Evolutionary conservation across 2,888 invertebrate genomes (phyloP), one percentile per base, ranked within the genome.

Genomic region (Phoenoteleia sp.): DNA sequence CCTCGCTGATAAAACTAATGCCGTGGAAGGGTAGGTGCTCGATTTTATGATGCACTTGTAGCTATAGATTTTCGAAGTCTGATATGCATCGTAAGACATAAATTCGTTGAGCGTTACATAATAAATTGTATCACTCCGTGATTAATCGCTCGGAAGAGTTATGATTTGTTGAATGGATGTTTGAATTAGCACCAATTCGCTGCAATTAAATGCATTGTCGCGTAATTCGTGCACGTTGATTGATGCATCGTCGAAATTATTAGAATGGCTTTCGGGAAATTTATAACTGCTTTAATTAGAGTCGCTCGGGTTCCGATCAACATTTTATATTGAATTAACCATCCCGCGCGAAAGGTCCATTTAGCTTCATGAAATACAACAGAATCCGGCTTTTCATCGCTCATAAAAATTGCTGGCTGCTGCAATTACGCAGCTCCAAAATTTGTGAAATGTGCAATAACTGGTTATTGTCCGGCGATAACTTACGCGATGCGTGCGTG

Each of bases 1-100:
- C 76, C 76, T 81, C 74, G 60, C 60, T 79, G 85, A 85, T 85
- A 85, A 85, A 85, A 74, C 75, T 85, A 84, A 80, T 71, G 79
- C 62, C 47, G 66, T 64, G 64, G 81, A 81, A 81, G 75, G 75
- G 69, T 81, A 81, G 81, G 62, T 75, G 75, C 75, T 69, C 64
- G 75, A 72, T 79, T 82, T 83, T 77, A 77, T 56, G 76, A 52
- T 72, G 72, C 77, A 72, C 77, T 76, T 77, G 82, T 33, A 62
- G 74, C 72, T 36, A 79, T 77, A 83, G 83, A 83, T 83, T 83
- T 33, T 42, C 76, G 58, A 77, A 58, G 76, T 23, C 74, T 77
- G 82, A 82, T 77, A 77, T 45, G n/a, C 69, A 77, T 77, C 77
- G 66, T 64, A 21, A 58, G 58, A 27, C 49, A 72, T 77, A 82